Base-by-base conservation (phyloP, 2,113 vertebrate genomes). In the Eclectus roratus region DNA sequence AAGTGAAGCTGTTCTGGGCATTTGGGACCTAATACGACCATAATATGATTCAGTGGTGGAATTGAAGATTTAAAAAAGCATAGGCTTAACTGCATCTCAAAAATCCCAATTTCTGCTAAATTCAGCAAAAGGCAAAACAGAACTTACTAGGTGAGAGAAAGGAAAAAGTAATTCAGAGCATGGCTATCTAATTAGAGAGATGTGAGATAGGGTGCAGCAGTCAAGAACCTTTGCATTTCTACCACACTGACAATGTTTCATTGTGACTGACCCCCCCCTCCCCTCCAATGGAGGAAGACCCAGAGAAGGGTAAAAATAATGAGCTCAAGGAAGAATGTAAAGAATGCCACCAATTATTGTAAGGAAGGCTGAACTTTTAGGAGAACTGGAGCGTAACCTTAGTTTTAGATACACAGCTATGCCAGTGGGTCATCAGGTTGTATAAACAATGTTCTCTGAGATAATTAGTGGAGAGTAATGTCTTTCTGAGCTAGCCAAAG, bases 251-350 rank as follows among this genome's bases (percentile, higher is more conserved):
- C 9, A 6, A 4, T 7, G 24, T 15, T 78, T 94, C 81, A 31
- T 50, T 82, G 61, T 82, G 79, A 66, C 37, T 1, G 1, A 9
- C 28, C 7, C 2, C 11, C 8, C 17, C 14, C 1, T 3, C 2
- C 12, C 8, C 13, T 8, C 1, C 24, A n/a, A 4, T 8, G 18
- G n/a, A 66, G 23, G 16, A 63, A 41, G 46, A 47, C 61, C 58
- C 16, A 7, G 74, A 91, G 27, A 85, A 90, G 41, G 50, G 46
- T 61, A 85, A 78, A 94, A 85, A 41, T 94, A 94, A 90, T 66
- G 66, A 95, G n/a, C n/a, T 71, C 8, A 1, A n/a, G 79, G n/a
- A 56, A 88, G n/a, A 85, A 63, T 66, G 37, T 88, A 47, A 66
- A 74, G 46, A 82, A n/a, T 66, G 46, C 50, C 37, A 81, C n/a